These are phyloP conservation scores for Idris sp. DNA, from an alignment of 1,140 invertebrate genomes.

Conservation along the genomic window DNA sequence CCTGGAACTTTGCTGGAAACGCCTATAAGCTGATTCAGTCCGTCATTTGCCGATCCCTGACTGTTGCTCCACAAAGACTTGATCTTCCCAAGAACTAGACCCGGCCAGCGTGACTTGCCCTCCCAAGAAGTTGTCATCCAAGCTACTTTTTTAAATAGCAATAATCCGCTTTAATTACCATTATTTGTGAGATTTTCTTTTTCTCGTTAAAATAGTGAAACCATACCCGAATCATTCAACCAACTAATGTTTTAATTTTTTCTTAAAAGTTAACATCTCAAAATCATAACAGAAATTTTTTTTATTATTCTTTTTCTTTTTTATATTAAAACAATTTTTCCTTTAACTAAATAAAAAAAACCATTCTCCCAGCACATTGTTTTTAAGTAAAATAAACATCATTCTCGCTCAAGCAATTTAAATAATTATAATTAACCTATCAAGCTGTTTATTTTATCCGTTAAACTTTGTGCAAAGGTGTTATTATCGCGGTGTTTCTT, in stretches of 20 bases:
- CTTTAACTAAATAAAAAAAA: too few species aligned
- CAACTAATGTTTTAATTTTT: too few species aligned
- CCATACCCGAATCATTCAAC: too few species aligned
- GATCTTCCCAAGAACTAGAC: constrained; percentile 89
- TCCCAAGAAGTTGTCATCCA: constrained; percentile 80
- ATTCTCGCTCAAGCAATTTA: too few species aligned
- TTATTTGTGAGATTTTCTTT: neutral
- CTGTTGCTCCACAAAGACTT: constrained; percentile 89
- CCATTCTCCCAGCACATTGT: too few species aligned
- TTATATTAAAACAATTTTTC: too few species aligned
- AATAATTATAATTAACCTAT: too few species aligned
- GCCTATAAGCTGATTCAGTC: constrained; percentile 86
- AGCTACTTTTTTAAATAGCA: constrained; percentile 62
- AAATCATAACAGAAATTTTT: too few species aligned
- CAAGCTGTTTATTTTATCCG: constrained; percentile 13
- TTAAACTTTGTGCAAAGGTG: constrained; percentile 13
- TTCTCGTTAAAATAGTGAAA: too few species aligned
- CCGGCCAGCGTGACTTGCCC: constrained; percentile 83
- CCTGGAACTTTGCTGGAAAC: constrained; percentile 71
- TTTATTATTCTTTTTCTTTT: too few species aligned
- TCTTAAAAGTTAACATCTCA: too few species aligned
- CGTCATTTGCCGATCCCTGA: constrained; percentile 82
- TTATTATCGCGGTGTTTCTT: constrained; percentile 60
- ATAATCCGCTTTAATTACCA: constrained; percentile 55
- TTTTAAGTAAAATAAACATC: too few species aligned